phyloP scores from a whole-genome alignment of 2,888 invertebrate genomes.

The Eledona agricola region DNA sequence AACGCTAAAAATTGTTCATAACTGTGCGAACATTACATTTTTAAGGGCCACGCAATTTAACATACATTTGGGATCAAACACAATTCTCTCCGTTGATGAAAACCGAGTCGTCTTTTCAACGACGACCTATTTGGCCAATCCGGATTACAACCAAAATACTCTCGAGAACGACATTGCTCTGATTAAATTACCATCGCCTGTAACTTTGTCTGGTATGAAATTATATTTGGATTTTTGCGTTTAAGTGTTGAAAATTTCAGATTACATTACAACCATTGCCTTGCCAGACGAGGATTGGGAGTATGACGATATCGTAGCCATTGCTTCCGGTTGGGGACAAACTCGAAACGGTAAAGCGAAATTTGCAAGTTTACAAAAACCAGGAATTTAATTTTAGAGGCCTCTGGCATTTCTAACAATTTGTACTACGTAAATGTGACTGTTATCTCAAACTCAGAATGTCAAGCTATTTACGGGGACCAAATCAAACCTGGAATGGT shows the following conservation, averaged over 20 bases:
- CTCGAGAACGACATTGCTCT: conserved; percentile 15
- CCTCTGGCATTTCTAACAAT: conserved; percentile 12
- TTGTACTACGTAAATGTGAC: conserved; percentile 9
- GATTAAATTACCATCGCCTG: conserved; percentile 10
- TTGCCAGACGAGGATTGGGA: conserved; percentile 7
- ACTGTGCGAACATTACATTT: too few relatives aligned
- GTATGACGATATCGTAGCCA: conserved; percentile 7
- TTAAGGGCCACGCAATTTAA: conserved; percentile 10
- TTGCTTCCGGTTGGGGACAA: conserved; percentile 21
- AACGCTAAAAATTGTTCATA: too few relatives aligned
- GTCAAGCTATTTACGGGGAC: conserved; percentile 10
- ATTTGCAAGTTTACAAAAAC: too few relatives aligned
- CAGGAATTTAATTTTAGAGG: conserved; percentile 3
- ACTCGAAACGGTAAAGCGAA: conserved; percentile 23
- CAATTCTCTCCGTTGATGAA: conserved; percentile 5
- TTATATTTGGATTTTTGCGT: not conserved
- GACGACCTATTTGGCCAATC: conserved; percentile 5
- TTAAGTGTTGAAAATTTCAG: not conserved
- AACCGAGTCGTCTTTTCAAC: conserved; percentile 6
- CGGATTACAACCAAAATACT: conserved; percentile 14
- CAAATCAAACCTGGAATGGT: conserved; percentile 24
- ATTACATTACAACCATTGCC: conserved; percentile 12
- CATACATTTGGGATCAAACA: conserved; percentile 23
- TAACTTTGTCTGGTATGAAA: conserved; percentile 6
- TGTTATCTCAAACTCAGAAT: conserved; percentile 12